Evolutionary conservation across 1,140 invertebrate genomes (phyloP).

Genomic region (Pseudobourletiella spinata): DNA sequence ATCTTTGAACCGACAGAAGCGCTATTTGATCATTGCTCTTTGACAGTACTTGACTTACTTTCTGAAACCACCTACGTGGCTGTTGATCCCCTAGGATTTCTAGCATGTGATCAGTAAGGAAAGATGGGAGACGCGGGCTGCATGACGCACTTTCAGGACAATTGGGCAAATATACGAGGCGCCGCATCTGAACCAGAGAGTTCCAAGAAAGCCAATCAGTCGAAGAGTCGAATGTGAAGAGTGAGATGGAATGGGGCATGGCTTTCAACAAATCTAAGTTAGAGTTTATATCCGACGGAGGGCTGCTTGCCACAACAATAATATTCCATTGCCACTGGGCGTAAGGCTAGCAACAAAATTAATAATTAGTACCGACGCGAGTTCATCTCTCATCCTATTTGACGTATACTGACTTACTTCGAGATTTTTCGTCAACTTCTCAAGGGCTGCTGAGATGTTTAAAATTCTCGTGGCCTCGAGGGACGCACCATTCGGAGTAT

Average conservation of each 20-base stretch:
- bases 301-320: constrained; percentile 1
- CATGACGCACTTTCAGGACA: background rate
- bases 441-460: too few relatives aligned
- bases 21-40: too few relatives aligned
- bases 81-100: constrained; percentile 10
- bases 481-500: too few relatives aligned
- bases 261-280: background rate
- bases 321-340: constrained; percentile 15
- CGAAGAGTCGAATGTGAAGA: constrained; percentile 14
- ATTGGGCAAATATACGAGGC: constrained; percentile 10
- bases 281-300: background rate
- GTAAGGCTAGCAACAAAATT: too few relatives aligned
- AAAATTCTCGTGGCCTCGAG: too few relatives aligned
- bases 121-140: background rate
- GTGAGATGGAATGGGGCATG: background rate
- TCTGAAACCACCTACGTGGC: constrained; percentile 1
- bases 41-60: constrained; percentile 8
- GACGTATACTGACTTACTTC: too few relatives aligned
- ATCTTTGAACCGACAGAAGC: too few relatives aligned
- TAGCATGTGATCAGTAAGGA: constrained; percentile 16
- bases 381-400: too few relatives aligned
- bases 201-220: constrained; percentile 23
- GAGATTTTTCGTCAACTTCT: too few relatives aligned
- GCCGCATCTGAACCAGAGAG: constrained; percentile 11
- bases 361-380: too few relatives aligned